phyloP scores from a whole-genome alignment of 2,113 vertebrate genomes.

The Grammomys dolichurus region DNA sequence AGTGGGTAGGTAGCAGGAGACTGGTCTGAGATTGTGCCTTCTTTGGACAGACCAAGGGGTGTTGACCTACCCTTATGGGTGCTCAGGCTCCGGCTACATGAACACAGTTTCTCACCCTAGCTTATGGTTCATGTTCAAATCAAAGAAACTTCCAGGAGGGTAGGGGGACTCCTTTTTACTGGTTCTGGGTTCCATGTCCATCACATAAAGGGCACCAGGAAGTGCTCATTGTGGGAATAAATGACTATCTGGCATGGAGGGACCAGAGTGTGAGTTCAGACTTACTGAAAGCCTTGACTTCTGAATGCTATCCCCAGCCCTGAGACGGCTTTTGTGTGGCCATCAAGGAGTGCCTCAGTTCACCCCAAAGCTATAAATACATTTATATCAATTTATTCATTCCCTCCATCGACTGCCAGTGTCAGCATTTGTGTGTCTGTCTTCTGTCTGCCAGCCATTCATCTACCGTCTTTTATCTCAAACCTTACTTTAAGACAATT shows the following conservation, averaged over 20 bases:
- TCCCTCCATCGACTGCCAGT: neutral
- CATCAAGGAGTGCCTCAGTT: neutral
- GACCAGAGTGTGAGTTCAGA: neutral
- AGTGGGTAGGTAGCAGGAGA: neutral
- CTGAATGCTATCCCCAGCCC: neutral
- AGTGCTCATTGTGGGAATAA: neutral
- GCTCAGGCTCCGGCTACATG: neutral
- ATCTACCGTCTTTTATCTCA: neutral
- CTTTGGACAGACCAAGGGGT: neutral
- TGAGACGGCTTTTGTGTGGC: neutral
- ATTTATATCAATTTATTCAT: neutral
- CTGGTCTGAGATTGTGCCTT: fast-evolving
- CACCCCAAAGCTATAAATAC: neutral
- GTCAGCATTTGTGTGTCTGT: neutral
- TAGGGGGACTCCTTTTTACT: neutral
- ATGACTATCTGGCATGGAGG: fast-evolving
- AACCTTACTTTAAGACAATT: neutral
- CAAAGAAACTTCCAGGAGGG: neutral
- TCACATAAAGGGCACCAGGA: neutral
- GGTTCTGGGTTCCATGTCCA: neutral
- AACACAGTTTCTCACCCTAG: neutral
- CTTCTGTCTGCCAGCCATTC: neutral
- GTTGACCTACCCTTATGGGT: neutral
- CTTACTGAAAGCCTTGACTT: neutral
- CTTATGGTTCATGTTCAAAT: neutral